Base-by-base conservation (phyloP, 2,888 invertebrate genomes). In the Agriotes lineatus region DNA sequence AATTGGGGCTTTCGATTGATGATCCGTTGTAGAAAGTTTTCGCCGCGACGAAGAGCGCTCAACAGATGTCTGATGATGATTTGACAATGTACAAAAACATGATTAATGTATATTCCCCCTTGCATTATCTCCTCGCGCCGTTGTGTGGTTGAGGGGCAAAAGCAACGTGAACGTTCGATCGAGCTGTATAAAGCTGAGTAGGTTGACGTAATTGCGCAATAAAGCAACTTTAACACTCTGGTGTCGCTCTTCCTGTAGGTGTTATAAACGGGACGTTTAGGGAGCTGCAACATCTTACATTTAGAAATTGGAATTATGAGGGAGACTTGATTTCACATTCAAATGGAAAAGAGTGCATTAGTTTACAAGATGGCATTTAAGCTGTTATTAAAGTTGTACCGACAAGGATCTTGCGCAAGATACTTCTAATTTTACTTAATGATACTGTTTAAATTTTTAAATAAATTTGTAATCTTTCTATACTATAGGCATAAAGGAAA, bases 1-100 rank as follows among this genome's bases (percentile, higher is more conserved):
- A 48, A 48, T 48, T 58, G 45, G 19, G 18, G 25, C 33, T 35
- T 45, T 48, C 12, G 59, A 48, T 45, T 45, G 35, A 35, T 60
- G 33, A 20, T 44, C 20, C 48, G 45, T 60, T 30, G 33, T 48
- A 18, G 44, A 59, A 59, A 59, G 42, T 59, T 59, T 35, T 18
- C 19, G 19, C 33, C 10, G 48, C 30, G 22, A 30, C 12, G 45
- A 35, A 33, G 59, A 48, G 45, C 48, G 45, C 45, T 44, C 19
- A 60, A 48, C 59, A 60, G 59, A 42, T 60, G 59, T 45, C 45
- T 60, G 20, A 48, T 48, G 48, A 25, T 48, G 48, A 48, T 48
- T 48, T 20, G 25, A 25, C 48, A 48, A 10, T 12, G 22, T 18
- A 48, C 22, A 48, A 48, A 48, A 48, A 48, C 22, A 4, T 48